phyloP scores from a whole-genome alignment of 23 tunicate species.

The Styela plicata region DNA sequence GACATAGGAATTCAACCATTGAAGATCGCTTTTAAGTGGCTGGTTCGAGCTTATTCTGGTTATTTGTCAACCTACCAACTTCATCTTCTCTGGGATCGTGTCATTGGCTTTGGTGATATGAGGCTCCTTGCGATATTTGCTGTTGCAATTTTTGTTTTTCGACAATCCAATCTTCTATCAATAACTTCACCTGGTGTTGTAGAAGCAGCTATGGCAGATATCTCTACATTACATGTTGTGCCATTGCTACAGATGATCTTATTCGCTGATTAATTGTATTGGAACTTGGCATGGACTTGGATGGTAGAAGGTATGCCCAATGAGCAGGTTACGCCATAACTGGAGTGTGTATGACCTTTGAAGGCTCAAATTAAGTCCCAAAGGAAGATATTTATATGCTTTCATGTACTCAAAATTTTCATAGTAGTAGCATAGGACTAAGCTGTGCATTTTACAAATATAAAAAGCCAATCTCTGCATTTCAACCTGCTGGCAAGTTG shows the following conservation, averaged over 20 bases:
- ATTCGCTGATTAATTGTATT: constrained; percentile 30
- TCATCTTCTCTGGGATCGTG: constrained; percentile 92
- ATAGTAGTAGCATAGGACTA: no score
- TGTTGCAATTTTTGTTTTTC: constrained; percentile 88
- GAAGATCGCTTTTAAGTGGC: constrained; percentile 94
- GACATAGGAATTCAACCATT: constrained; percentile 92
- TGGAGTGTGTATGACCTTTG: no score
- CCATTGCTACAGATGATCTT: constrained; percentile 73
- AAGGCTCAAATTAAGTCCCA: no score
- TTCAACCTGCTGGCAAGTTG: no score
- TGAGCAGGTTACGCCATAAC: no score
- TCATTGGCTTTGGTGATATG: constrained; percentile 78
- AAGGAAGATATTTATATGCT: no score
- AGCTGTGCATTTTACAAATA: no score
- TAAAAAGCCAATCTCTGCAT: no score
- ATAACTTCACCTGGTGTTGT: constrained; percentile 51
- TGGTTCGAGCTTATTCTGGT: constrained; percentile 93
- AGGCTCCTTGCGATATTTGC: constrained; percentile 74
- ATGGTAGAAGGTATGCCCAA: no score
- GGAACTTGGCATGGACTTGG: no score
- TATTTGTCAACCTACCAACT: constrained; percentile 89
- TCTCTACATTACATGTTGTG: constrained; percentile 70
- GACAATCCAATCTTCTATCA: constrained; percentile 74
- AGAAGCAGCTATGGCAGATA: constrained; percentile 78
- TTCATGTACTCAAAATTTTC: no score